These are phyloP conservation scores for Lepus timidus DNA, from an alignment of 2,113 vertebrate genomes.

Conservation along the genomic window DNA sequence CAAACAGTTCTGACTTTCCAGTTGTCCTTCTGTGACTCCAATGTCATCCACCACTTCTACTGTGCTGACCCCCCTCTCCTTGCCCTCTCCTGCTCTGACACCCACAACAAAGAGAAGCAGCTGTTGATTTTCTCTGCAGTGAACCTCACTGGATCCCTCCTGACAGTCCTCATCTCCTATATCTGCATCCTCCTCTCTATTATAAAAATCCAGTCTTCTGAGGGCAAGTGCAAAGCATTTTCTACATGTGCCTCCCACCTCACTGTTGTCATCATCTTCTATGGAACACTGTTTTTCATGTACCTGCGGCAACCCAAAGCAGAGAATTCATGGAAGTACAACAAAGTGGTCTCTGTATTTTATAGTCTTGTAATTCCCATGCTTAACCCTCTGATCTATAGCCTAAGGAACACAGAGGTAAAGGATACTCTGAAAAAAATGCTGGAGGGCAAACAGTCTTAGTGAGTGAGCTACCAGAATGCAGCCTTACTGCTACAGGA, in stretches of 20 bases:
- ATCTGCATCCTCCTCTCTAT: conserved; percentile 75
- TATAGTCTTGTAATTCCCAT: conserved; percentile 82
- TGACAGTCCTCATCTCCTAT: conserved; percentile 77
- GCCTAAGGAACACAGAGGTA: conserved; percentile 78
- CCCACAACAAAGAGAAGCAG: conserved; percentile 70
- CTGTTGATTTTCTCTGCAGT: conserved; percentile 77
- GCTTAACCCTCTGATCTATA: conserved; percentile 81
- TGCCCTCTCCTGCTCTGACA: conserved; percentile 79
- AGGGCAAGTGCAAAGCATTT: conserved; percentile 79
- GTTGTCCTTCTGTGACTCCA: conserved; percentile 78
- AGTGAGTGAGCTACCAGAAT: neutral
- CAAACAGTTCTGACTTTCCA: conserved; percentile 80
- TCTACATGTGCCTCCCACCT: conserved; percentile 82
- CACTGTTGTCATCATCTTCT: conserved; percentile 81
- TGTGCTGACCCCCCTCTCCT: conserved; percentile 81
- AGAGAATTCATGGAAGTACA: conserved; percentile 64
- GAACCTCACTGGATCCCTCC: conserved; percentile 75
- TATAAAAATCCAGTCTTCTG: conserved; percentile 72
- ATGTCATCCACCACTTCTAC: conserved; percentile 80
- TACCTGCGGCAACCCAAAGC: conserved; percentile 69
- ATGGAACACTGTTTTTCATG: conserved; percentile 77
- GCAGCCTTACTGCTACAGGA: fast-evolving
- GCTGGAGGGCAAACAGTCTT: conserved; percentile 56
- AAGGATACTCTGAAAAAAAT: conserved; percentile 76
- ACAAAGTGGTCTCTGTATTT: conserved; percentile 79